These are phyloP conservation scores for Pygocentrus nattereri DNA, from an alignment of 2,797 vertebrate genomes.

Conservation along the genomic window DNA sequence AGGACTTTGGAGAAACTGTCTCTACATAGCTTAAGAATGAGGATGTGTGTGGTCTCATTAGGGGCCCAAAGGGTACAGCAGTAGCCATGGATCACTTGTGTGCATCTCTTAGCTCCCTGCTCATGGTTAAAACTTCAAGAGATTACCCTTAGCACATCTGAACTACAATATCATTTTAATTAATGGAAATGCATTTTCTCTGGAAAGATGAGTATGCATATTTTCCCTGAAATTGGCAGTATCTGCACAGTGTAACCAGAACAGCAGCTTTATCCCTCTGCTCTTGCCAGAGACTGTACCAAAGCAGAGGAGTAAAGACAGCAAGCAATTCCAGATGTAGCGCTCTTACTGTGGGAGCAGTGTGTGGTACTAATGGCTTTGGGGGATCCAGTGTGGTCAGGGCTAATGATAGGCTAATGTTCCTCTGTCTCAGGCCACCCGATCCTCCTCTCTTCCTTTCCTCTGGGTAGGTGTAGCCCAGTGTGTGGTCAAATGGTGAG, in stretches of 20 bases:
- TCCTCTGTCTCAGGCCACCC: constrained; percentile 14
- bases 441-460: constrained; percentile 9
- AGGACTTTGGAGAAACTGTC: constrained; percentile 9
- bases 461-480: neutral
- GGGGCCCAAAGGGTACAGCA: neutral
- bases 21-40: neutral
- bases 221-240: neutral
- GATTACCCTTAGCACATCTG: neutral
- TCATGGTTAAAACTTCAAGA: neutral
- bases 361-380: neutral
- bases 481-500: constrained; percentile 27
- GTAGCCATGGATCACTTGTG: neutral
- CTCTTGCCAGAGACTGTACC: neutral
- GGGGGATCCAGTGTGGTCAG: constrained; percentile 18
- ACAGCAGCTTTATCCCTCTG: neutral
- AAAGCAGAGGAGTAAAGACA: neutral
- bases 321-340: constrained; percentile 31
- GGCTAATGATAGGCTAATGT: constrained; percentile 31
- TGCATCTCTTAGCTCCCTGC: neutral
- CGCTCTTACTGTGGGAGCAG: constrained; percentile 17
- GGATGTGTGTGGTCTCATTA: constrained; percentile 24
- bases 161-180: neutral
- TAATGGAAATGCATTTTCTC: neutral
- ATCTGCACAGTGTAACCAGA: neutral
- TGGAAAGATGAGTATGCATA: neutral